Percentiles rank a stretch among this genome's conserved stretches.
Conservation (phyloP, 2,888 invertebrate species). For the Latrodectus hesperus region DNA sequence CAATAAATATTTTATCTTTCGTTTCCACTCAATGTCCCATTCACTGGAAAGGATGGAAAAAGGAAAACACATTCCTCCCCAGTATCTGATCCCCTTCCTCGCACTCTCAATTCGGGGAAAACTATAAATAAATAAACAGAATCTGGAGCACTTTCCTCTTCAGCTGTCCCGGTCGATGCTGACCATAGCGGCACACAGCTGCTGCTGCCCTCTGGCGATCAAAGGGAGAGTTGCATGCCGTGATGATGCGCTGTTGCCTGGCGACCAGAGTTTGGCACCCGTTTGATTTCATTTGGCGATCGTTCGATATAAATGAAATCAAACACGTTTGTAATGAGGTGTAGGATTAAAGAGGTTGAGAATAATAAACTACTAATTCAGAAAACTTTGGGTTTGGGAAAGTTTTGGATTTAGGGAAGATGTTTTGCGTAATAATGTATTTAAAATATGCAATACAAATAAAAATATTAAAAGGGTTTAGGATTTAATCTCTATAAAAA, state of each 20-base stretch:
- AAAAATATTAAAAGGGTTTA: no score
- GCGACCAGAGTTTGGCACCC: constrained; percentile 28
- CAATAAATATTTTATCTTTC: no score
- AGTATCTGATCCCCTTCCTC: background rate
- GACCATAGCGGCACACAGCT: constrained; percentile 39
- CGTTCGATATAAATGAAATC: background rate
- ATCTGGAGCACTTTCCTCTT: constrained; percentile 15
- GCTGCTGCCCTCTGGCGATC: constrained; percentile 53
- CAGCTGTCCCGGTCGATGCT: constrained; percentile 39
- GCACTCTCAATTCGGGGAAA: no score
- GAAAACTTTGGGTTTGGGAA: no score
- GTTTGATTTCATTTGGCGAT: constrained; percentile 25
- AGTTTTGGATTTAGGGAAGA: no score
- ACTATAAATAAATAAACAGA: no score
- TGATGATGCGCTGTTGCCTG: constrained; percentile 39
- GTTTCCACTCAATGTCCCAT: no score
- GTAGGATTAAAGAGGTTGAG: background rate
- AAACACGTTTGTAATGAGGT: background rate
- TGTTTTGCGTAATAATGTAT: no score
- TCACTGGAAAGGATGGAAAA: background rate
- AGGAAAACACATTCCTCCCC: background rate
- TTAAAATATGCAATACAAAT: no score
- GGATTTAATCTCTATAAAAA: no score
- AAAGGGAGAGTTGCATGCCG: background rate
- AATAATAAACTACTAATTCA: no score